Percentiles rank a stretch among this genome's conserved stretches.
Evolutionary conservation across 2,113 vertebrate genomes (phyloP).

Genomic region (Lonchura striata): DNA sequence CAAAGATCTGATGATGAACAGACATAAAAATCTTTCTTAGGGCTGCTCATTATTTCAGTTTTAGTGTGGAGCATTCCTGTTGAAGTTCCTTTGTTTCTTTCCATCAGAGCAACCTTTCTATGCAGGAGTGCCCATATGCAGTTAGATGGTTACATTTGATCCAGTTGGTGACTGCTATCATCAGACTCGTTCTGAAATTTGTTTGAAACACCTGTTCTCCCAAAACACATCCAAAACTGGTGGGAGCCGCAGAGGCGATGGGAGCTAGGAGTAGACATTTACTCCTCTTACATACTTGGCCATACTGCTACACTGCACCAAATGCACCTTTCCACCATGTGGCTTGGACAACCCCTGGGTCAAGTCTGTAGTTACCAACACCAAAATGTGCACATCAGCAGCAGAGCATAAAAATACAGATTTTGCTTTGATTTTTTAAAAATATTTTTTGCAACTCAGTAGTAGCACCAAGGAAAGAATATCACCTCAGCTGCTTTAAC

Average conservation of each 20-base stretch:
- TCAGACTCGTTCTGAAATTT: neutral
- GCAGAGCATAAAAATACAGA: neutral
- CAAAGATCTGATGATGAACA: neutral
- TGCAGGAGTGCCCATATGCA: fast-evolving
- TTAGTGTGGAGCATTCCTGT: neutral
- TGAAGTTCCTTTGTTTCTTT: neutral
- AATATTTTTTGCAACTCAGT: neutral
- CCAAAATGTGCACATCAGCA: neutral
- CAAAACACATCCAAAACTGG: neutral
- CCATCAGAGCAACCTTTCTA: neutral
- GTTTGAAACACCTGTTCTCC: neutral
- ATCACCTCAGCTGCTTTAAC: neutral
- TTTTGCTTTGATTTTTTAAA: neutral
- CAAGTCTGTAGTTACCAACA: neutral
- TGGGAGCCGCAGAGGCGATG: neutral
- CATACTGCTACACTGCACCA: neutral
- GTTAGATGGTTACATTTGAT: neutral
- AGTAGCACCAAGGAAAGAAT: neutral
- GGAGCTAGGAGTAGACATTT: neutral
- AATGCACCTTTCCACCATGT: neutral
- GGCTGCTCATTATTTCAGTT: neutral
- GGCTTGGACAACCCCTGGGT: neutral
- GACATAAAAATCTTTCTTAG: neutral
- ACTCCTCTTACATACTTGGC: neutral
- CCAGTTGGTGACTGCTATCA: neutral